A percentile compares a stretch with the other conserved stretches of the same genome.
Conservation (phyloP, 1,140 invertebrate genomes). For the Cherax quadricarinatus region DNA sequence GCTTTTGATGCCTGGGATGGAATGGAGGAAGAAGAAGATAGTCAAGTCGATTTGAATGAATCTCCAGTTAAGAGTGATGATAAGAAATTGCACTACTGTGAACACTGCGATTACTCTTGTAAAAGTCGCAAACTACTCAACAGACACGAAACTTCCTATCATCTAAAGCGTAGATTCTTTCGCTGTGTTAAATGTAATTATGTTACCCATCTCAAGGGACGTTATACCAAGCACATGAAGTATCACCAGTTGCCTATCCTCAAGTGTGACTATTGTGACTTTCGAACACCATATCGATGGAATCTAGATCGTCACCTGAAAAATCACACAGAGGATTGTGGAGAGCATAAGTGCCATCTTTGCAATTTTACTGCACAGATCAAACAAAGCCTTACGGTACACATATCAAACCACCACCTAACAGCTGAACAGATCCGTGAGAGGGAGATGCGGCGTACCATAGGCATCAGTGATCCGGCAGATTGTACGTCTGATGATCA, state of each 20-base stretch:
- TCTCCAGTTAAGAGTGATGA: constrained; percentile 64
- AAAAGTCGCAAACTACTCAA: constrained; percentile 69
- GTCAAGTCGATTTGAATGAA: constrained; percentile 60
- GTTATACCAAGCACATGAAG: constrained; percentile 95
- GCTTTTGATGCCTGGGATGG: constrained; percentile 46
- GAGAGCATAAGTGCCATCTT: constrained; percentile 88
- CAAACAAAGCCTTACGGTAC: constrained; percentile 93
- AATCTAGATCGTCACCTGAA: constrained; percentile 95
- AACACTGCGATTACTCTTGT: constrained; percentile 67
- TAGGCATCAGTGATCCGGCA: constrained; percentile 68
- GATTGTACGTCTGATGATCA: constrained; percentile 73
- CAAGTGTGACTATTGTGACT: constrained; percentile 94
- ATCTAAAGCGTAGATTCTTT: constrained; percentile 82
- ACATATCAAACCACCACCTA: constrained; percentile 87
- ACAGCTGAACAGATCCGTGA: constrained; percentile 80
- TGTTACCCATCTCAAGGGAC: constrained; percentile 90
- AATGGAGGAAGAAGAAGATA: constrained; percentile 42
- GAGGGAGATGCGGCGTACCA: constrained; percentile 80
- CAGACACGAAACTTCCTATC: constrained; percentile 70
- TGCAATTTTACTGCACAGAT: constrained; percentile 96
- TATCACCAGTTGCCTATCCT: constrained; percentile 96
- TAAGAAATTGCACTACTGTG: constrained; percentile 58
- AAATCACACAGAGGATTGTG: constrained; percentile 88
- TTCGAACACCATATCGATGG: constrained; percentile 94
- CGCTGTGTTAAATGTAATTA: constrained; percentile 92